These are phyloP conservation scores for Nephrotoma guestfalica DNA, from an alignment of 2,888 invertebrate species.

Conservation along the genomic window DNA sequence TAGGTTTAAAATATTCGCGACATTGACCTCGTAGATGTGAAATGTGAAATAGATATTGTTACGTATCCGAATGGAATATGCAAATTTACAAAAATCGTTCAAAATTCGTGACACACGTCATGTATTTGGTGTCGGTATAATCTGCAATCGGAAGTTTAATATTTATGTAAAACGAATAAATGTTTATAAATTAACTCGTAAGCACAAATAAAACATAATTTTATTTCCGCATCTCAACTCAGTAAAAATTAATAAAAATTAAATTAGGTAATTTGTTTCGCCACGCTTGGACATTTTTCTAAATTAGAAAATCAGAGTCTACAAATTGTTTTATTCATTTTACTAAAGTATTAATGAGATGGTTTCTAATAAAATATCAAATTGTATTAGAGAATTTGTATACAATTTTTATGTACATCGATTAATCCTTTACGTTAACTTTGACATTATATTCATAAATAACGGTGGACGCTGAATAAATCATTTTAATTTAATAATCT, in stretches of 20 bases:
- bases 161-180: not conserved
- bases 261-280: not conserved
- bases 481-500: not conserved
- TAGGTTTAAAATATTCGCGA: not conserved
- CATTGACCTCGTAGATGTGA: not conserved
- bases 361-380: no score
- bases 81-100: not conserved
- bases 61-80: not conserved
- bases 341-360: no score
- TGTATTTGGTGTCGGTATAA: not conserved
- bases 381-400: no score
- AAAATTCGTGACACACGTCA: not conserved
- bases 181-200: not conserved
- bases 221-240: not conserved
- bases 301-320: not conserved
- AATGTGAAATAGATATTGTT: not conserved
- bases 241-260: not conserved
- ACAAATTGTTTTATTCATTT: not conserved
- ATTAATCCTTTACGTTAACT: no score
- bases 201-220: not conserved
- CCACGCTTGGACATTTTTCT: not conserved
- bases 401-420: no score
- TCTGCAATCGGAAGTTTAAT: not conserved
- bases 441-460: not conserved
- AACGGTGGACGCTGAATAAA: not conserved